phyloP scores from a whole-genome alignment of 2,113 vertebrate genomes.

The Physeter macrocephalus region DNA sequence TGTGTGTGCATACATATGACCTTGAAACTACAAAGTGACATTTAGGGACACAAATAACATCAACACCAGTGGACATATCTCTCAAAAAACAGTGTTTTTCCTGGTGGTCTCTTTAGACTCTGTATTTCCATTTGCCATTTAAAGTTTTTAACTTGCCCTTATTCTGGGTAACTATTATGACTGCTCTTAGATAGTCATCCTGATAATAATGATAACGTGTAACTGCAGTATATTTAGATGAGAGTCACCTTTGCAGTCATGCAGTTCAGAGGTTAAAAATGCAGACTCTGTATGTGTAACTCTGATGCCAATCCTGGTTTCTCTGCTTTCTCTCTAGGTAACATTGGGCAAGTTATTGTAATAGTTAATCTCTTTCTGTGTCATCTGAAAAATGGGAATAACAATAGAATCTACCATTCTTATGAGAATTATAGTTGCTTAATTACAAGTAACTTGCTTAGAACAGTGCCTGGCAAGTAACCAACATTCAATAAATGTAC shows the following conservation, averaged over 20 bases:
- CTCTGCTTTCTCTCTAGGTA: not conserved
- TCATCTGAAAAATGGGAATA: not conserved
- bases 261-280: not conserved
- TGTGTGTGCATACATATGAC: not conserved
- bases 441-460: not conserved
- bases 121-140: not conserved
- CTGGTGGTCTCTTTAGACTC: not conserved
- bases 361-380: not conserved
- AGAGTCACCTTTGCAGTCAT: not conserved
- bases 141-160: not conserved
- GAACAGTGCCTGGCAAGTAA: not conserved
- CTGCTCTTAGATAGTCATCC: not conserved
- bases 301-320: not conserved
- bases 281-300: not conserved
- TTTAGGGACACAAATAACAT: not conserved
- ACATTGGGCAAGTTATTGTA: not conserved
- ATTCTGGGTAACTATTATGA: not conserved
- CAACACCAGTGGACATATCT: not conserved
- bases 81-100: not conserved
- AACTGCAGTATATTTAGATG: not conserved
- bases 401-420: not conserved
- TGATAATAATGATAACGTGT: not conserved
- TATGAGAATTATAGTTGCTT: not conserved
- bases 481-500: not conserved
- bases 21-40: not conserved